A percentile compares a stretch with the other conserved stretches of the same genome.
These are phyloP conservation scores for Drosophila gaucha DNA, from an alignment of 2,888 invertebrate species.

Conservation along the genomic window DNA sequence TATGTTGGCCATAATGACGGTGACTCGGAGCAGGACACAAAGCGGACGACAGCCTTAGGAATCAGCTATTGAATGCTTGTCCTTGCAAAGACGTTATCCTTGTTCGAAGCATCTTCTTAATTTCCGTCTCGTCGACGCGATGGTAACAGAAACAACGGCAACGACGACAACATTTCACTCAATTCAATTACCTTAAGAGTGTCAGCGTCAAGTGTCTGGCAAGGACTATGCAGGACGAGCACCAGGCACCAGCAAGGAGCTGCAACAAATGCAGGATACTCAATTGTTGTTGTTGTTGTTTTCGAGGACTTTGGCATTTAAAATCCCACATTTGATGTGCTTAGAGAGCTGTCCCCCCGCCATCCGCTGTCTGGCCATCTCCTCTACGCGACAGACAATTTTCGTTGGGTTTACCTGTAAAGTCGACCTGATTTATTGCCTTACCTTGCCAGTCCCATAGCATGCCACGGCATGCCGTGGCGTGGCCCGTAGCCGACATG, in stretches of 20 bases:
- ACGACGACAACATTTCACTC: constrained; percentile 76
- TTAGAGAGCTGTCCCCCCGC: constrained; percentile 51
- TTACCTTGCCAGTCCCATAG: constrained; percentile 36
- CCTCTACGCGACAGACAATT: constrained; percentile 68
- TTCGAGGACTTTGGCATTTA: constrained; percentile 72
- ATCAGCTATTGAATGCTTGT: constrained; percentile 72
- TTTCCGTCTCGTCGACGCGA: constrained; percentile 70
- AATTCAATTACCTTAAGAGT: constrained; percentile 83
- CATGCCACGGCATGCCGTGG: constrained; percentile 16
- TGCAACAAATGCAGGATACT: constrained; percentile 26
- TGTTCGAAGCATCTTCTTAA: constrained; percentile 56
- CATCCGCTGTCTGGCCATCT: constrained; percentile 31
- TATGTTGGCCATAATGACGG: constrained; percentile 72
- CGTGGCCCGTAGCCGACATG: constrained; percentile 67
- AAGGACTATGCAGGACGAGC: constrained; percentile 19
- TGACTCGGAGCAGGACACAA: constrained; percentile 26
- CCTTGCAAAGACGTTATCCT: constrained; percentile 51
- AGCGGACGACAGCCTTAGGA: constrained; percentile 37
- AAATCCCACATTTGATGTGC: constrained; percentile 80
- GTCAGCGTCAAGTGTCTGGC: constrained; percentile 74
- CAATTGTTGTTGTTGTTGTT: constrained; percentile 38
- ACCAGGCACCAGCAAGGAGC: constrained; percentile 4
- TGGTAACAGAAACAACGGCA: constrained; percentile 35
- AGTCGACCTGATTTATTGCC: constrained; percentile 77
- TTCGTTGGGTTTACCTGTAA: constrained; percentile 79